A percentile compares a stretch with the other conserved stretches of the same genome.
Conservation (phyloP, 1,140 invertebrate genomes). For the Mya arenaria region DNA sequence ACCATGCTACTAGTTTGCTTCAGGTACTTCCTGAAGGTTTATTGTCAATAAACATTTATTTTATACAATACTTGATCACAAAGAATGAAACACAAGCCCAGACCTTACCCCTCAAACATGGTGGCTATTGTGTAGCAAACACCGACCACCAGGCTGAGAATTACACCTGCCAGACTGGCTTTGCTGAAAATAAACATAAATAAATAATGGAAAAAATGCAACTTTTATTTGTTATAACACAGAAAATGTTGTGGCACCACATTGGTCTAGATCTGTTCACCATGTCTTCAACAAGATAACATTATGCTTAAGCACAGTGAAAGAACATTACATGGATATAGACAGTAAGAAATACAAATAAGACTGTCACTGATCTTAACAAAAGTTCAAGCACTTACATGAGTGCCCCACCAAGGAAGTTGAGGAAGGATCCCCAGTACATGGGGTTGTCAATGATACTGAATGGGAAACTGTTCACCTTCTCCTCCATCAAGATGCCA, state of each 20-base stretch:
- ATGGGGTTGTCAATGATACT: conserved; percentile 72
- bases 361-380: neutral
- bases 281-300: neutral
- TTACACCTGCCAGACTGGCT: conserved; percentile 47
- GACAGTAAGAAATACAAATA: neutral
- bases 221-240: neutral
- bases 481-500: conserved; percentile 70
- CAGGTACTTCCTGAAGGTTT: no score
- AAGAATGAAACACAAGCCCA: no score
- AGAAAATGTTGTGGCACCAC: neutral
- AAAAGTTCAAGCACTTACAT: conserved; percentile 28
- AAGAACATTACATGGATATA: neutral
- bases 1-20: no score
- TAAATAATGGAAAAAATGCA: neutral
- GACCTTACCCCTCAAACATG: conserved; percentile 51
- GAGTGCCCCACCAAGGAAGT: conserved; percentile 49
- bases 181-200: conserved; percentile 38
- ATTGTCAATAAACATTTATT: no score
- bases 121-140: conserved; percentile 52
- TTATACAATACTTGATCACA: no score
- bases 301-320: neutral
- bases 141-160: conserved; percentile 26
- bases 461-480: conserved; percentile 71
- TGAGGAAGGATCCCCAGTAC: conserved; percentile 68
- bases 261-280: neutral